Evolutionary conservation across 2,113 vertebrate species (phyloP).

Genomic region (Struthidea cinerea): DNA sequence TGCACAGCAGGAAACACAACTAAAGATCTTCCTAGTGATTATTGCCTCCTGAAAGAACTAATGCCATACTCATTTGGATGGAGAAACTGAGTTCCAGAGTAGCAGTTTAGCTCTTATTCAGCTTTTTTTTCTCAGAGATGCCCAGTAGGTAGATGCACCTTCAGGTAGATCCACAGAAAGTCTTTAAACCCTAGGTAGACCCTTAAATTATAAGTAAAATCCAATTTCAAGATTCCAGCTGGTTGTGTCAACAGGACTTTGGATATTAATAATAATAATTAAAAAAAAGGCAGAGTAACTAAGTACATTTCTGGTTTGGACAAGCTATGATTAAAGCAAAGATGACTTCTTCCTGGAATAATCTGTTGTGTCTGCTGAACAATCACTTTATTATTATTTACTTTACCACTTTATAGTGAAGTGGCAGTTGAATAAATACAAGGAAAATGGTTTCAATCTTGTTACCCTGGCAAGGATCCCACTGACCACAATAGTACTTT

Average conservation of each 20-base stretch:
- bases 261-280: fast-evolving
- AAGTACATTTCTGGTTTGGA: background rate
- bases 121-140: background rate
- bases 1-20: background rate
- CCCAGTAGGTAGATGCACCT: background rate
- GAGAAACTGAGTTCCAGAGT: background rate
- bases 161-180: background rate
- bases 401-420: background rate
- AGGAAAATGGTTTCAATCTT: background rate
- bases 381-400: background rate
- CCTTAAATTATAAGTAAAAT: background rate
- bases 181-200: background rate
- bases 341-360: background rate
- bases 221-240: background rate
- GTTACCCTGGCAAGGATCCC: background rate
- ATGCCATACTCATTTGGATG: background rate
- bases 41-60: background rate
- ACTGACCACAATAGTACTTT: background rate
- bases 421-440: background rate
- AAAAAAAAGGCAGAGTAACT: background rate
- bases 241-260: background rate
- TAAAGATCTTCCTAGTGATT: background rate
- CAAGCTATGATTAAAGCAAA: background rate
- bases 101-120: background rate
- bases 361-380: background rate